phyloP scores from a whole-genome alignment of 1,140 invertebrate species.

The Diplogasteroides magnus region DNA sequence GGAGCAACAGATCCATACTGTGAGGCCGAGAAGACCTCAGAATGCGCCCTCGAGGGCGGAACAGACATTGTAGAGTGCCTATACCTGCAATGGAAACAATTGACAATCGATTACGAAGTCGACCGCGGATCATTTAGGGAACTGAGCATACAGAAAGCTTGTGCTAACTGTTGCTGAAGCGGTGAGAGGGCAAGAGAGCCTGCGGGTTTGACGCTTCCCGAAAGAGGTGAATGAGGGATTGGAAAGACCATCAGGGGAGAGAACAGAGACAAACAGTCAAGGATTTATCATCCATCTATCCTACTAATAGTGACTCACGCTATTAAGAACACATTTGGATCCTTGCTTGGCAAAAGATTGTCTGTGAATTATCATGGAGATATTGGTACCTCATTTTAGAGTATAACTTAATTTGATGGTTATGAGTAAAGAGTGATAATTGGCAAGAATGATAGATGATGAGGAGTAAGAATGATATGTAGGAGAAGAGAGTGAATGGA shows the following conservation, averaged over 20 bases:
- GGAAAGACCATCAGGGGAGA: too few species aligned
- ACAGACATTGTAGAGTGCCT: too few species aligned
- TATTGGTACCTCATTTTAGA: too few species aligned
- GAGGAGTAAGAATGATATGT: background rate
- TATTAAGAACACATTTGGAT: too few species aligned
- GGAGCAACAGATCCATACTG: conserved; percentile 45
- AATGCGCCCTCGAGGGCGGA: conserved; percentile 47
- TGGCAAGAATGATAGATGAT: background rate
- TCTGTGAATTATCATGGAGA: too few species aligned
- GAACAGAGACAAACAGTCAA: background rate
- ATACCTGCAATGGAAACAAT: too few species aligned
- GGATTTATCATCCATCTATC: too few species aligned
- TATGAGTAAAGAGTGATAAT: too few species aligned
- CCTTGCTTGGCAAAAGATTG: too few species aligned
- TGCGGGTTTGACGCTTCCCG: background rate
- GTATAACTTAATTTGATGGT: too few species aligned
- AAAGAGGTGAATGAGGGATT: background rate
- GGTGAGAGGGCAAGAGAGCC: background rate
- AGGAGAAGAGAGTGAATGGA: background rate
- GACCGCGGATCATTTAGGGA: conserved; percentile 7
- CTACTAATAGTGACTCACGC: too few species aligned
- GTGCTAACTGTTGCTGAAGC: conserved; percentile 2
- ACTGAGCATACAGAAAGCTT: conserved; percentile 11
- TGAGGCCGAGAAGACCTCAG: conserved; percentile 49
- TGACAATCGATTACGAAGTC: too few species aligned